Evolutionary conservation across 2,113 vertebrate genomes (phyloP).

Genomic region (Eupsittula cactorum): DNA sequence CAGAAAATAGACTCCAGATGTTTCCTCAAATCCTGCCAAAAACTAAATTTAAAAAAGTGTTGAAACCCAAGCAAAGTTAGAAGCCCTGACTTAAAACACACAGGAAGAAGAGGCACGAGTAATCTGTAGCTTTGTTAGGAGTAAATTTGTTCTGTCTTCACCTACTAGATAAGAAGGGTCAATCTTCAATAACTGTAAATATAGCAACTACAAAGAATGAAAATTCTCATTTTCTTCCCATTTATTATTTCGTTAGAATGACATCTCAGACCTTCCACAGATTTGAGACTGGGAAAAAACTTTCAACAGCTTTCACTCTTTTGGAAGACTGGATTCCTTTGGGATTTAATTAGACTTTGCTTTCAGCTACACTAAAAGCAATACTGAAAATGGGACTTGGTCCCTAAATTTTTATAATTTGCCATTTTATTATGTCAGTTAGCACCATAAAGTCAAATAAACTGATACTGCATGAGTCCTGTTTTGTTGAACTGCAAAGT

Average conservation of each 20-base stretch:
- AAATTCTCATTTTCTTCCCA: background rate
- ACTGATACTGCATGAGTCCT: background rate
- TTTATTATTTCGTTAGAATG: background rate
- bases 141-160: constrained; percentile 71
- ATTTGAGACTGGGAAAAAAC: background rate
- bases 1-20: constrained; percentile 59
- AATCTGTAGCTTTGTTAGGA: background rate
- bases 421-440: background rate
- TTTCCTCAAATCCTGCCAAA: constrained; percentile 47
- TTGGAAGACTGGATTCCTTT: background rate
- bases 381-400: background rate
- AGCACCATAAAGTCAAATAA: background rate
- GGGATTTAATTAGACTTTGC: background rate
- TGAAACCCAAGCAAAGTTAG: constrained; percentile 20
- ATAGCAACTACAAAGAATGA: background rate
- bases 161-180: constrained; percentile 48
- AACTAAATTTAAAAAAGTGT: background rate
- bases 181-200: background rate
- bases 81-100: background rate
- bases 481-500: background rate
- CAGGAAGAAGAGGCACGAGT: background rate
- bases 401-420: background rate
- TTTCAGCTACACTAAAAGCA: background rate
- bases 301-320: background rate
- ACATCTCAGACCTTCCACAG: background rate